Conservation (phyloP, 2,797 vertebrate genomes). For the Melanotaenia pygmaea region DNA sequence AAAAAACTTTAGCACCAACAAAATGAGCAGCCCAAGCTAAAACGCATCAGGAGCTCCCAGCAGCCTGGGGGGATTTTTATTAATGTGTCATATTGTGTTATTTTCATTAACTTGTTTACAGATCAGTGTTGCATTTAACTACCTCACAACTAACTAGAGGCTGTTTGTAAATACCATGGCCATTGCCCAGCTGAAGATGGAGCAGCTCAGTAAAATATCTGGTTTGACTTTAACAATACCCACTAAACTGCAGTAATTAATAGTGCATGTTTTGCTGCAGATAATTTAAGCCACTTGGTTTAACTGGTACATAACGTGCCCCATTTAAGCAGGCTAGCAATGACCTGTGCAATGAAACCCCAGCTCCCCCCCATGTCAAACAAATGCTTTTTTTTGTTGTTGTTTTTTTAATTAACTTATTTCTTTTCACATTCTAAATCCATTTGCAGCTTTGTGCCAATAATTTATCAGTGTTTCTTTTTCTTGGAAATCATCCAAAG, state of each 20-base stretch:
- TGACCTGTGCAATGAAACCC: background rate
- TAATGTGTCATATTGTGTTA: background rate
- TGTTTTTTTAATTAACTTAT: background rate
- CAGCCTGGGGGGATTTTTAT: background rate
- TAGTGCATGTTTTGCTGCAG: background rate
- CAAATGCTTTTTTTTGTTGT: no score
- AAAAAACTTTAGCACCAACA: background rate
- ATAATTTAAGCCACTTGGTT: background rate
- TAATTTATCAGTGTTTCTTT: background rate
- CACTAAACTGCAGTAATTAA: background rate
- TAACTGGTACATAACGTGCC: background rate
- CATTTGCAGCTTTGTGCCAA: background rate
- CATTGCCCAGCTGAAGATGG: background rate
- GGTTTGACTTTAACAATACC: background rate
- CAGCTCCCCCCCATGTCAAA: no score
- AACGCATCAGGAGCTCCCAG: background rate
- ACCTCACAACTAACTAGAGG: background rate
- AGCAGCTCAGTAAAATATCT: background rate
- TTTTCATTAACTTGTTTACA: background rate
- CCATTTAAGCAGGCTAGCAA: background rate
- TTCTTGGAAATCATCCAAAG: background rate
- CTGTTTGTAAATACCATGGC: constrained; percentile 6
- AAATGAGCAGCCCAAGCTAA: background rate
- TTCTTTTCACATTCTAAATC: background rate
- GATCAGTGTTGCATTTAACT: background rate